Percentiles rank a stretch among this genome's conserved stretches.
phyloP scores from a whole-genome alignment of 2,113 vertebrate species.

The Limanda limanda region DNA sequence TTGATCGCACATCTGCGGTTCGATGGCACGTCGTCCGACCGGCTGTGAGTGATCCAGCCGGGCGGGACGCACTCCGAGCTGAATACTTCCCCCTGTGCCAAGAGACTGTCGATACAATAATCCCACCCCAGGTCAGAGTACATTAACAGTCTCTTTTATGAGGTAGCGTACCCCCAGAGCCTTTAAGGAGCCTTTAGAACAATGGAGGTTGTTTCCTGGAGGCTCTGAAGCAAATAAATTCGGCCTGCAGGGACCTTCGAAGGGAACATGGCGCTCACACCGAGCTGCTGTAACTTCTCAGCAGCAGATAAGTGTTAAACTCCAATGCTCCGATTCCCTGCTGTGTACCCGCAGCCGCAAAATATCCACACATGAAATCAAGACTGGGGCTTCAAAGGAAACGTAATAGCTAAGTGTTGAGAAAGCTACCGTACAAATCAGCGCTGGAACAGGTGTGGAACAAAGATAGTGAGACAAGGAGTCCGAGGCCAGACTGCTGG shows the following conservation, averaged over 20 bases:
- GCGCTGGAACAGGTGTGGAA: slow-evolving; percentile 67
- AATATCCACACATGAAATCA: slow-evolving; percentile 62
- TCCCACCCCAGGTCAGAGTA: slow-evolving; percentile 57
- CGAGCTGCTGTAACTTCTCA: slow-evolving; percentile 64
- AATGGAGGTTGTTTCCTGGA: slow-evolving; percentile 60
- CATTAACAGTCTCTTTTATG: slow-evolving; percentile 71
- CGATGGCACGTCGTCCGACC: slow-evolving; percentile 60
- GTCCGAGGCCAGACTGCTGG: slow-evolving; percentile 30
- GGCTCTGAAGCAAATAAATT: slow-evolving; percentile 65
- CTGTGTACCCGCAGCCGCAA: slow-evolving; percentile 51
- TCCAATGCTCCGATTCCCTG: slow-evolving; percentile 45
- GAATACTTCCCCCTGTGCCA: slow-evolving; percentile 47
- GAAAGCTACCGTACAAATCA: slow-evolving; percentile 57
- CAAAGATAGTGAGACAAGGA: slow-evolving; percentile 54
- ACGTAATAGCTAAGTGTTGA: slow-evolving; percentile 51
- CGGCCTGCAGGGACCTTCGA: slow-evolving; percentile 57
- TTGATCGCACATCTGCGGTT: too few relatives aligned
- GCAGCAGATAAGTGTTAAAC: slow-evolving; percentile 66
- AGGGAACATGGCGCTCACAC: slow-evolving; percentile 51
- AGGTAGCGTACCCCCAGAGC: slow-evolving; percentile 45
- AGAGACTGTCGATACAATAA: slow-evolving; percentile 61
- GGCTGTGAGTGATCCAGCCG: slow-evolving; percentile 46
- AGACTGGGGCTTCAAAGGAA: slow-evolving; percentile 60
- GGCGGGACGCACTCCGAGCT: slow-evolving; percentile 5
- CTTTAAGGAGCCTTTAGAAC: slow-evolving; percentile 55